Base-by-base conservation (phyloP, 2,113 vertebrate genomes). In the Cinclus cinclus region DNA sequence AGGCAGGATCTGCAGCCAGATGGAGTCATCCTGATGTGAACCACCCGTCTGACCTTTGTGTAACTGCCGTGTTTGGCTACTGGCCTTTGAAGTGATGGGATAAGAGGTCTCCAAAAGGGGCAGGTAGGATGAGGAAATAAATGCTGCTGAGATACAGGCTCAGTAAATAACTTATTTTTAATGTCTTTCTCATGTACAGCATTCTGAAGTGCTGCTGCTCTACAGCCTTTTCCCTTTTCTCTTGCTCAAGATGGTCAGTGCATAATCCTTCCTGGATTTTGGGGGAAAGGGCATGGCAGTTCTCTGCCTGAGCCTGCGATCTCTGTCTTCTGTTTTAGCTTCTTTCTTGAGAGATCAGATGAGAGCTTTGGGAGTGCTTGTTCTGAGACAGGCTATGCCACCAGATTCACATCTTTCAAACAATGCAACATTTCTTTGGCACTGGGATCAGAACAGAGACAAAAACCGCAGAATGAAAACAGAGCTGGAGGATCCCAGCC, bases 381-480 rank as follows among this genome's bases (percentile, higher is more conserved):
- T 76, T 76, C 78, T 59, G 83, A 89, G 62, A 44, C 83, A 42
- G 77, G 53, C 89, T 44, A 5, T 77, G 88, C 79, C 83, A 90
- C 79, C 71, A 64, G 82, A 77, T 95, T 83, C 64, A 75, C 20
- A 80, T 81, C 79, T 91, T 85, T 85, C 68, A 52, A 91, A 94
- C 89, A 95, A 80, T 52, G 50, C 67, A 86, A 44, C 35, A 28
- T 59, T 83, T 91, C 75, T 83, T 90, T 92, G 88, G 92, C 94
- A 78, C 68, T 0, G 0, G 82, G 44, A 95, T 95, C 94, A 91
- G 92, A 93, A 90, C 15, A 64, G 56, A 93, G 73, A 85, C 50
- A 73, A 76, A 96, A 91, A 60, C 58, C 95, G 91, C 90, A 89
- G 82, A 80, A 89, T 30, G 39, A 78, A 88, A 96, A 83, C 60